Conservation (phyloP, 2,888 invertebrate species). For the Eristalinus aeneus region DNA sequence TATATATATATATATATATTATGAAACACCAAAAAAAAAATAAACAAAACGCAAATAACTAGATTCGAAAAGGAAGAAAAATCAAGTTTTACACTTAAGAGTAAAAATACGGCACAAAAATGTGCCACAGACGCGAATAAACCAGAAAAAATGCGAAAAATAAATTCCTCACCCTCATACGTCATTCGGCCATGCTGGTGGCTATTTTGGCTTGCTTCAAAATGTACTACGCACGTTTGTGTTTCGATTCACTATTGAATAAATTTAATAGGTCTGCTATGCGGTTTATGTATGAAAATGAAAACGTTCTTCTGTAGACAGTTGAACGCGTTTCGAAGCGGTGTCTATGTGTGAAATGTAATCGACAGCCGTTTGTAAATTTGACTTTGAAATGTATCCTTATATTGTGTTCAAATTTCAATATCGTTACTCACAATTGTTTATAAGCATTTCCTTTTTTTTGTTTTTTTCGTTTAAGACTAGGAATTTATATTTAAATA, state of each 20-base stretch:
- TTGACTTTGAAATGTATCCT: not conserved
- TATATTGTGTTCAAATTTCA: conserved; percentile 10
- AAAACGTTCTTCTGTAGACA: conserved; percentile 30
- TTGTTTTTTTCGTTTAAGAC: not conserved
- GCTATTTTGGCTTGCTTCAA: conserved; percentile 53
- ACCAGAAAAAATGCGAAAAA: conserved; percentile 65
- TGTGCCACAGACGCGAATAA: conserved; percentile 71
- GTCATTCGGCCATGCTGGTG: conserved; percentile 65
- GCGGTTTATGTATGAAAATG: conserved; percentile 32
- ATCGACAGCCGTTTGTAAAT: not conserved
- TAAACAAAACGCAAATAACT: conserved; percentile 44
- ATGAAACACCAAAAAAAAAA: conserved; percentile 29
- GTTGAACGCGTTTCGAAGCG: conserved; percentile 62
- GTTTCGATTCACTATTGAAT: conserved; percentile 6
- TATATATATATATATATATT: conserved; percentile 59
- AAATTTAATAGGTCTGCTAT: not conserved
- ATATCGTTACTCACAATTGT: conserved; percentile 15
- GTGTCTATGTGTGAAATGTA: conserved; percentile 34
- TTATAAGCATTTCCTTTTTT: conserved; percentile 11
- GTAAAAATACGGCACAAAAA: conserved; percentile 65
- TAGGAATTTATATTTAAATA: conserved; percentile 37
- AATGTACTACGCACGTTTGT: conserved; percentile 19
- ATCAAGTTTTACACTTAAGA: conserved; percentile 28
- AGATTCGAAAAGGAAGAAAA: conserved; percentile 3
- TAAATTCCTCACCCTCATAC: conserved; percentile 65